Evolutionary conservation across 2,888 invertebrate genomes (phyloP), one percentile per base, ranked within the genome.

Genomic region (Trichacis sp.): DNA sequence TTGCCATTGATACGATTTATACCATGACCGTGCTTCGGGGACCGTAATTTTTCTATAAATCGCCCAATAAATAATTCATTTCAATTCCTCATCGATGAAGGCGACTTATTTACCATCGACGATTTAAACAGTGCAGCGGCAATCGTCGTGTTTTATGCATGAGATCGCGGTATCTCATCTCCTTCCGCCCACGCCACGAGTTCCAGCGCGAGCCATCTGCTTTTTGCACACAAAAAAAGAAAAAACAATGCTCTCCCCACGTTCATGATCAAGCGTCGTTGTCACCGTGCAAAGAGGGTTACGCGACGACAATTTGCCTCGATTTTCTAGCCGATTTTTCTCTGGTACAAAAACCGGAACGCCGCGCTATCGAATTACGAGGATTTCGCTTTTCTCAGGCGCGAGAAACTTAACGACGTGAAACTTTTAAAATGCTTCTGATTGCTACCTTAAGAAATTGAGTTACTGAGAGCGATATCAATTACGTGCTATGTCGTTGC

Each of bases 81-180:
- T 2, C 33, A 2, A n/a, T 11, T 33, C n/a, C 33, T 19, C 18
- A 11, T 43, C 43, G 43, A 43, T 19, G 18, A 43, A 19, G 9
- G n/a, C 17, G n/a, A 43, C 18, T 18, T n/a, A n/a, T 43, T 43
- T 43, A 18, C 43, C 18, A 6, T 17, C 11, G 43, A 18, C 43
- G 47, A 59, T 42, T 64, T 58, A 61, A 65, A 48, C 61, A 62
- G 52, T 43, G 40, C 68, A 69, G 72, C 57, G 67, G 67, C 51
- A 56, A 59, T 62, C 68, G 67, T 64, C 68, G 69, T 74, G 73
- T 70, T 72, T 73, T 73, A 73, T 73, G 73, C 71, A 71, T 71
- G 70, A 73, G 73, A 71, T 69, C 63, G 55, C 69, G 72, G 70
- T 74, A 61, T 61, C 50, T 61, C 69, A 72, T 71, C 71, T 71